These are phyloP conservation scores for Crossocerus cetratus DNA, from an alignment of 2,888 invertebrate species.

Conservation along the genomic window DNA sequence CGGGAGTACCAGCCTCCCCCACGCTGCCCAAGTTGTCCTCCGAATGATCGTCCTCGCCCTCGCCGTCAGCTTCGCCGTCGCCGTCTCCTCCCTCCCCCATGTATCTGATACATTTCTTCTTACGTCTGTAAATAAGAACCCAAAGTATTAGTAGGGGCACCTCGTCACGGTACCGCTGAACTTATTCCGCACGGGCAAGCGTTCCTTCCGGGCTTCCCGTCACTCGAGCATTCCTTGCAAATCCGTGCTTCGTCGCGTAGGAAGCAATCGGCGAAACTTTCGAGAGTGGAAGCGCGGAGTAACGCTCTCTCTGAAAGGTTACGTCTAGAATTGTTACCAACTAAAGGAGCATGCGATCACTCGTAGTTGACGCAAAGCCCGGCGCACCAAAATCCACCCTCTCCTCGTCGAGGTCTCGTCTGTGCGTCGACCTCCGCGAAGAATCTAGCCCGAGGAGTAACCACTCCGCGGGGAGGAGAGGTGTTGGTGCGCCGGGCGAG, in stretches of 20 bases:
- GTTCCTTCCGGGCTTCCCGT: constrained; percentile 4
- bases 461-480: not conserved
- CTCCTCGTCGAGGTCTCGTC: not conserved
- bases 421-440: not conserved
- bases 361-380: constrained; percentile 55
- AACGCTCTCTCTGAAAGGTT: constrained; percentile 37
- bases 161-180: not conserved
- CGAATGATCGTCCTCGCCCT: constrained; percentile 81
- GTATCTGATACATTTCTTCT: constrained; percentile 98
- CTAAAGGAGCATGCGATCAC: constrained; percentile 69
- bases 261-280: constrained; percentile 1
- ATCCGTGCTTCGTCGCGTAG: not conserved
- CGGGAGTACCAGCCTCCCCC: constrained; percentile 85
- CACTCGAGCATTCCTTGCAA: not conserved
- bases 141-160: constrained; percentile 26
- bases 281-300: constrained; percentile 13
- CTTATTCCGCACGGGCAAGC: constrained; percentile 2
- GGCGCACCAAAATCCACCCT: constrained; percentile 43
- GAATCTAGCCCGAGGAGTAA: not conserved
- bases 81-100: constrained; percentile 89
- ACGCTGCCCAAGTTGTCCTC: constrained; percentile 88
- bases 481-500: constrained; percentile 34
- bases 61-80: constrained; percentile 81
- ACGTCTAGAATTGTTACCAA: constrained; percentile 63
- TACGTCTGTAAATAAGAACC: constrained; percentile 85